Base-by-base conservation (phyloP, 2,113 vertebrate species). In the Eudyptes chrysolophus region DNA sequence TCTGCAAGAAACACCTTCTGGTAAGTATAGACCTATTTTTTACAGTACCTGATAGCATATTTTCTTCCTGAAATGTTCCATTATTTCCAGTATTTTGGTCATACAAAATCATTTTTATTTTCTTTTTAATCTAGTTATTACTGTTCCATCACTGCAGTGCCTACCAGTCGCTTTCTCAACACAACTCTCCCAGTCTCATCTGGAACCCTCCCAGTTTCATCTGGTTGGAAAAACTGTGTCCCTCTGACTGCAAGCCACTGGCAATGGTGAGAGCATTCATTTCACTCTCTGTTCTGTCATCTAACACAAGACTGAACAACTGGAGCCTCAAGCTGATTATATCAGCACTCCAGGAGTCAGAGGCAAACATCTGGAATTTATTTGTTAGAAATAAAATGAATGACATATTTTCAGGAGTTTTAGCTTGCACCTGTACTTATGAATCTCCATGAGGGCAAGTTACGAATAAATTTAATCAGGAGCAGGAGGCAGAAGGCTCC, bases 291-390 rank as follows among this genome's bases (percentile, higher is more conserved):
- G 10, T 40, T 90, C 65, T 93, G 66, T 68, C 84, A 61, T 55
- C 49, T n/a, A 62, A 79, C 48, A 32, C 25, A 34, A 46, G 62
- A 22, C 55, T 25, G 84, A 94, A 88, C 58, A 94, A 92, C 62
- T 77, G 62, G 71, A 94, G 75, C 62, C 78, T 86, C 68, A 29
- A 36, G 42, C 64, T 68, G 79, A 74, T 83, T 85, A 5, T 77
- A 96, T 64, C 89, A 96, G 70, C 52, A 40, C 71, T 90, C 54
- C 10, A 7, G 62, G 66, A 88, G 78, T 84, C 42, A 71, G 58
- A 83, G 58, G 71, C 42, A 94, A 96, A 96, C 96, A 97, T 92
- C 82, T 96, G 96, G 92, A 93, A 86, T 40, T 48, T 62, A 93
- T 96, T 89, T 95, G 46, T 94, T 80, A 74, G 68, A 92, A 95